Conservation (phyloP, 1,140 invertebrate genomes). For the Rhyzopertha dominica region DNA sequence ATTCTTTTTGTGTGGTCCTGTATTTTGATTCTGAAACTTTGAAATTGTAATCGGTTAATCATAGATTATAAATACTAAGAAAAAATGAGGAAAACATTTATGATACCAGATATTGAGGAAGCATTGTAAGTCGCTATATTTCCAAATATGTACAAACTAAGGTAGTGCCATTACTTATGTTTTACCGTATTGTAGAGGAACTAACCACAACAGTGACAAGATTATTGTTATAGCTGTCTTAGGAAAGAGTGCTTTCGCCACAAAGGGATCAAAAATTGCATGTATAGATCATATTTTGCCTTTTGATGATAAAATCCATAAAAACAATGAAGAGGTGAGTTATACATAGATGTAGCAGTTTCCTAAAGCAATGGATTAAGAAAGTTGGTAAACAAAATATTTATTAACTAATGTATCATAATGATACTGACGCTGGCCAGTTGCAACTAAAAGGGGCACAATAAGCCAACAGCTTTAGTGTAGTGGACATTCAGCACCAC, state of each 20-base stretch:
- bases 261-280: constrained; percentile 57
- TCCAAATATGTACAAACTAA: constrained; percentile 4
- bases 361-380: too few species aligned
- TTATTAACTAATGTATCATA: too few species aligned
- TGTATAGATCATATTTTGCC: constrained; percentile 53
- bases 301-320: constrained; percentile 49
- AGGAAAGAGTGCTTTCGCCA: constrained; percentile 58
- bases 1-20: too few species aligned
- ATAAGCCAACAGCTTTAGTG: too few species aligned
- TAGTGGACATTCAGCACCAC: too few species aligned
- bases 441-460: too few species aligned
- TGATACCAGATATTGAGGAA: constrained; percentile 26
- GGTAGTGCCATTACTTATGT: neutral
- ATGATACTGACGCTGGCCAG: too few species aligned
- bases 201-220: constrained; percentile 38
- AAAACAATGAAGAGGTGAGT: constrained; percentile 46
- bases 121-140: constrained; percentile 21
- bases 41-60: too few species aligned
- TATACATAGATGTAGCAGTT: constrained; percentile 16
- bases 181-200: constrained; percentile 23
- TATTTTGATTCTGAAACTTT: too few species aligned
- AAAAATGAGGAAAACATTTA: constrained; percentile 28
- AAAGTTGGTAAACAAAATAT: too few species aligned
- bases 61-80: too few species aligned
- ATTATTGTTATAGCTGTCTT: constrained; percentile 63